Base-by-base conservation (phyloP, 2,888 invertebrate genomes). In the Danaus chrysippus region DNA sequence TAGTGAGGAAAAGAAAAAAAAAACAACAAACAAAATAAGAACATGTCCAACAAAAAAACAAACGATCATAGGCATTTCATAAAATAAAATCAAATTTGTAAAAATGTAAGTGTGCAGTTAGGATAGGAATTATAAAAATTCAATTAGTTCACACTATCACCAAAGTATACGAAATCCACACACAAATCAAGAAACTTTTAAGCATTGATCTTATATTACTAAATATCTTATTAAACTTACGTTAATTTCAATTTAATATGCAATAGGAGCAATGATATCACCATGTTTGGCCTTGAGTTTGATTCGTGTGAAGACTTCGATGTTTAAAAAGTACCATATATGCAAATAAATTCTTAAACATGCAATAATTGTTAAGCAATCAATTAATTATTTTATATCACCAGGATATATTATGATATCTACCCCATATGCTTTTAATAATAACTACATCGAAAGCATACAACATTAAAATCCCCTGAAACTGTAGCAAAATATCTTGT, bases 11-110 rank as follows among this genome's bases (percentile, higher is more conserved):
- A 81, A 81, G 77, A 81, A 84, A 86, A 84, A 23, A 80, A 90
- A 90, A 90, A 91, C 84, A 91, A 89, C 87, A 89, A 88, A 88
- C 84, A 87, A 88, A 84, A 91, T 88, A 84, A 90, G 88, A 89
- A 84, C 86, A 90, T 82, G 78, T 87, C 84, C 89, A 86, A 89
- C 84, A 85, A 76, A 86, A 76, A 86, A 87, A 84, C 81, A 84
- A 86, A 66, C 62, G 61, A 67, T 83, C 83, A 82, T 75, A 84
- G 77, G 77, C 77, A 80, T 72, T 73, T 76, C 73, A 77, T 57
- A 66, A 74, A 75, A 79, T 82, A 81, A 78, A 70, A 77, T 79
- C 76, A 76, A 73, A 67, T 73, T 74, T 78, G 71, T 77, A 78
- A 79, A 78, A 76, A 65, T 65, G 61, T 67, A 64, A 77, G 66